A percentile compares a stretch with the other conserved stretches of the same genome.
Evolutionary conservation across 2,888 invertebrate species (phyloP).

Genomic region (Blastobasis lacticolella): DNA sequence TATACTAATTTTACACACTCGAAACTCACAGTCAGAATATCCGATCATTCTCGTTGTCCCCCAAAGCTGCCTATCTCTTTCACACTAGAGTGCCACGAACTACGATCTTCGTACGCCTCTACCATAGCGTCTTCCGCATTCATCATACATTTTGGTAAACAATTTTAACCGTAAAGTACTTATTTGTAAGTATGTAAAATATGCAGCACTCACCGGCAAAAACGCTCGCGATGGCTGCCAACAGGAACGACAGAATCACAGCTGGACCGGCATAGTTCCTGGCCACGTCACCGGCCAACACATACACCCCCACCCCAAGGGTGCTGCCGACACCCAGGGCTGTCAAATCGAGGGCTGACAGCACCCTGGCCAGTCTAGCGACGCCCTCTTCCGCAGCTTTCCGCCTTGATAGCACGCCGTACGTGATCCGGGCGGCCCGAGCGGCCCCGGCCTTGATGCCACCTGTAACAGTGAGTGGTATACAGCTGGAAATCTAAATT

Average conservation of each 20-base stretch:
- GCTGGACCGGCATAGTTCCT: conserved; percentile 89
- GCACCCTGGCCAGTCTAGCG: conserved; percentile 78
- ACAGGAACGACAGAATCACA: conserved; percentile 88
- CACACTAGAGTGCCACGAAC: too few relatives aligned
- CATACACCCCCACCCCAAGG: conserved; percentile 93
- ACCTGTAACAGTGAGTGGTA: conserved; percentile 27
- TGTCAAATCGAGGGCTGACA: conserved; percentile 88
- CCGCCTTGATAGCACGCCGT: conserved; percentile 53
- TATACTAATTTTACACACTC: too few relatives aligned
- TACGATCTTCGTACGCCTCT: too few relatives aligned
- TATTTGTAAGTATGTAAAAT: too few relatives aligned
- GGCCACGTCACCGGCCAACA: conserved; percentile 89
- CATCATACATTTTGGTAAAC: too few relatives aligned
- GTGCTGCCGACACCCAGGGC: conserved; percentile 88
- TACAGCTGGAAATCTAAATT: neutral
- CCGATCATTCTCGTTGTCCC: too few relatives aligned
- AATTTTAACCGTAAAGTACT: too few relatives aligned
- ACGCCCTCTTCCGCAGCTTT: conserved; percentile 65
- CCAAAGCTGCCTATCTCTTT: too few relatives aligned
- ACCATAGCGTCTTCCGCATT: too few relatives aligned
- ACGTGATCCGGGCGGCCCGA: conserved; percentile 44
- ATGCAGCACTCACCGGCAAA: conserved; percentile 80
- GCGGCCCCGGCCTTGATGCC: conserved; percentile 55
- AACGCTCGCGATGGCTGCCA: conserved; percentile 92
- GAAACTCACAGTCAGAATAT: too few relatives aligned